These are phyloP conservation scores for Psettodes erumei DNA, from an alignment of 2,113 vertebrate genomes.

Conservation along the genomic window DNA sequence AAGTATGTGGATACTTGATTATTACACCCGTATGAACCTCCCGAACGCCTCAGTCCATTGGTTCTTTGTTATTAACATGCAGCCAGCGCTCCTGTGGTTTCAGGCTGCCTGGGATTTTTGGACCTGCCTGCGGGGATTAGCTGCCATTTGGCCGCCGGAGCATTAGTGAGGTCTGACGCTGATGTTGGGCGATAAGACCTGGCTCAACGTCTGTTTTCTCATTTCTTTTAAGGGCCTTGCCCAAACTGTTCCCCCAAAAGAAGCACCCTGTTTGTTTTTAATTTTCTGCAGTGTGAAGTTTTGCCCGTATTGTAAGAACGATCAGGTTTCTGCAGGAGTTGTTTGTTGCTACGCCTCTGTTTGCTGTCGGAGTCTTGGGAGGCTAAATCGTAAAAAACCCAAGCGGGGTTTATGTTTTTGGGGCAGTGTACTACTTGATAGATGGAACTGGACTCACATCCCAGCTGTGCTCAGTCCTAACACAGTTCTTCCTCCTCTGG, in stretches of 20 bases:
- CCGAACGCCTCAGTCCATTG: neutral
- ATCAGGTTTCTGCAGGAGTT: too few relatives aligned
- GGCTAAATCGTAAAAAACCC: too few relatives aligned
- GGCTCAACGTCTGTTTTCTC: too few relatives aligned
- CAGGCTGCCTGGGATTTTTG: neutral
- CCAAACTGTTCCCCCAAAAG: too few relatives aligned
- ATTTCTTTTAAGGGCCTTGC: too few relatives aligned
- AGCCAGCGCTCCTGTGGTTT: neutral
- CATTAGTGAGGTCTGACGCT: neutral
- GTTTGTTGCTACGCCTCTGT: too few relatives aligned
- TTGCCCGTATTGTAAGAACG: too few relatives aligned
- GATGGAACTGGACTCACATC: neutral
- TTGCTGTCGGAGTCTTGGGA: too few relatives aligned
- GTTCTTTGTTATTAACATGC: neutral
- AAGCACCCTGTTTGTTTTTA: too few relatives aligned
- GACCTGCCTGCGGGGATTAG: slow-evolving; percentile 5
- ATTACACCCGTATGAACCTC: neutral
- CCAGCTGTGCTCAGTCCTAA: neutral
- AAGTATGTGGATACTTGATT: neutral
- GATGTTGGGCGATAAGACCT: neutral
- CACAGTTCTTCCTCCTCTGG: slow-evolving; percentile 17
- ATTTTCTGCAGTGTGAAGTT: too few relatives aligned
- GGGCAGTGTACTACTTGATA: too few relatives aligned
- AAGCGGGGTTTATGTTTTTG: too few relatives aligned
- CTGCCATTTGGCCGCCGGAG: neutral